Conservation (phyloP, 2,888 invertebrate genomes). For the Cantharis nigra region DNA sequence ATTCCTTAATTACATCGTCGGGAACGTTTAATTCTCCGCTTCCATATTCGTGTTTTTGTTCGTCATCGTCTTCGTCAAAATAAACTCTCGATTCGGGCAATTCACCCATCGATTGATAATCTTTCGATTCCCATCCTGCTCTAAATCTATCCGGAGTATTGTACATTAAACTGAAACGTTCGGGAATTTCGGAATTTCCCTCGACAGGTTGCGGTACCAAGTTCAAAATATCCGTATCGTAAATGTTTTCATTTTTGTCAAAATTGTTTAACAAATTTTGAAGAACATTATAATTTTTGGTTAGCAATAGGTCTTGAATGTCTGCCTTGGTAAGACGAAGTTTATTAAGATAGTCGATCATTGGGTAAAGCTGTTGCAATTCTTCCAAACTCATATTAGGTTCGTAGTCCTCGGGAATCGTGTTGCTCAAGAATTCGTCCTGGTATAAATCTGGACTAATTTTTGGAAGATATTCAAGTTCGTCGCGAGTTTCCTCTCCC, state of each 20-base stretch:
- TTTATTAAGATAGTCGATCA: constrained; percentile 31
- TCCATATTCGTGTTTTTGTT: constrained; percentile 43
- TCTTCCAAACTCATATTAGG: constrained; percentile 35
- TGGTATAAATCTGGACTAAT: constrained; percentile 31
- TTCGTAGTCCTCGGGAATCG: constrained; percentile 13
- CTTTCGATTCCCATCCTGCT: constrained; percentile 53
- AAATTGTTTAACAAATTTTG: constrained; percentile 39
- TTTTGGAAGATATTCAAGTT: constrained; percentile 42
- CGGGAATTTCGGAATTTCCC: constrained; percentile 32
- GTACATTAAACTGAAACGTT: constrained; percentile 53
- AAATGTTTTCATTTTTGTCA: constrained; percentile 31
- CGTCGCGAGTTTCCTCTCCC: constrained; percentile 47
- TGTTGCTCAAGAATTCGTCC: constrained; percentile 21
- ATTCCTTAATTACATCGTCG: constrained; percentile 44
- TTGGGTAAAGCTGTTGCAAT: constrained; percentile 38
- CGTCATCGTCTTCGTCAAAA: constrained; percentile 58
- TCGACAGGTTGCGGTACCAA: constrained; percentile 23
- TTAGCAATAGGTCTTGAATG: constrained; percentile 28
- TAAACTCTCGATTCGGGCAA: constrained; percentile 63
- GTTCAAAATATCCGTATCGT: constrained; percentile 25
- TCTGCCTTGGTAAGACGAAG: constrained; percentile 22
- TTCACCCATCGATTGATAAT: constrained; percentile 42
- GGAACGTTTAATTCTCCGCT: constrained; percentile 43
- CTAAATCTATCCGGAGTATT: constrained; percentile 58
- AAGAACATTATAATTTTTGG: constrained; percentile 30